Evolutionary conservation across 30 jellyfish, hydroid and myxozoan genomes (phyloP), one percentile per base, ranked within the genome.

Genomic region (Pelagia noctiluca): DNA sequence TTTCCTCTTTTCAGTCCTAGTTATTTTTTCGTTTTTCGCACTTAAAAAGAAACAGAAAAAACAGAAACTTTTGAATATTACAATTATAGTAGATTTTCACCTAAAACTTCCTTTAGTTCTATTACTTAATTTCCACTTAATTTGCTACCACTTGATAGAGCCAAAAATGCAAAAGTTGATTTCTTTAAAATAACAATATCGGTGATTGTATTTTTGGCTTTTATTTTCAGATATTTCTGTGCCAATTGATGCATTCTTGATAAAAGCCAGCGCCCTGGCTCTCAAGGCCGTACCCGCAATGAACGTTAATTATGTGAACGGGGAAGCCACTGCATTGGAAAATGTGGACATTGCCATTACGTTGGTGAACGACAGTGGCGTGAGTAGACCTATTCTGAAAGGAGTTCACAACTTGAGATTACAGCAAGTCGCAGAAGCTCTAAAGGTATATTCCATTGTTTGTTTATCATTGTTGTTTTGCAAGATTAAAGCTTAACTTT

Each of bases 211-310:
- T 24, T 23, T 5, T 0, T 62, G 10, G 25, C 35, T 62, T 62
- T 0, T 33, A 19, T 24, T 11, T 70, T 35, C 47, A 70, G 82
- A 67, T 47, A 38, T 2, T 2, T 0, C 7, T 16, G 63, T 70
- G 5, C 31, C 82, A 13, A 38, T 2, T 5, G 54, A 49, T n/a
- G 82, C 82, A 35, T 70, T 70, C 38, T 31, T 70, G n/a, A 8
- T 26, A 21, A 70, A 70, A 52, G 65, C 82, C 23, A 23, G 47
- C 31, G 50, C 82, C 5, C 19, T 70, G 42, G 82, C 82, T 18
- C 67, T 70, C 21, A 70, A 70, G 0, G 21, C 26, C 13, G 65
- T 70, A 12, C 82, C 82, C n/a, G 82, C 36, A 24, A 70, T 70
- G 0, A 42, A 42, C 67, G 50, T 38, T 38, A 52, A 19, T 19